These are phyloP conservation scores for Arion vulgaris DNA, from an alignment of 1,140 invertebrate genomes.

Conservation along the genomic window DNA sequence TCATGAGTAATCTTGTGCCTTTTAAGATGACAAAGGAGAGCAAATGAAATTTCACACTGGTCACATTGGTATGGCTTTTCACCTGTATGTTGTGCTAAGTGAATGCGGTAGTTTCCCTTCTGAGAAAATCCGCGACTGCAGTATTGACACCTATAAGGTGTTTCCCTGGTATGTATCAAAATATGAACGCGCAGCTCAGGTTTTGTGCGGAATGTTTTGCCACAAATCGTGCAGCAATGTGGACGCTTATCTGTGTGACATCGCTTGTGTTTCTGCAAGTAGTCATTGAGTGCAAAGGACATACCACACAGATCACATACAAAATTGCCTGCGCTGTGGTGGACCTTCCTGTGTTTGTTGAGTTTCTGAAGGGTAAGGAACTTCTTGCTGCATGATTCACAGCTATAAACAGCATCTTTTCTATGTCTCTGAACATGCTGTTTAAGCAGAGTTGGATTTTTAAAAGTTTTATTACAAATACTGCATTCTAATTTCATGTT, in stretches of 20 bases:
- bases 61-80: constrained; percentile 37
- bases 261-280: constrained; percentile 30
- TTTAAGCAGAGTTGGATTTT: constrained; percentile 32
- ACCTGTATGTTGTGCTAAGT: constrained; percentile 37
- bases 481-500: constrained; percentile 38
- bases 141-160: constrained; percentile 30
- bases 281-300: constrained; percentile 38
- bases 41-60: constrained; percentile 31
- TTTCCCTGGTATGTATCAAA: constrained; percentile 36
- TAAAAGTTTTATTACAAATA: constrained; percentile 28
- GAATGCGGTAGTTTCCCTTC: constrained; percentile 34
- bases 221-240: constrained; percentile 30
- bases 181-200: constrained; percentile 34
- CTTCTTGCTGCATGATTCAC: constrained; percentile 34
- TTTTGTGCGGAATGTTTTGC: constrained; percentile 37
- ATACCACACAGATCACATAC: constrained; percentile 36
- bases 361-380: constrained; percentile 38
- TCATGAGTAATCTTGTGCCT: constrained; percentile 29
- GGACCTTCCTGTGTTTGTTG: constrained; percentile 37
- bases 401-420: constrained; percentile 30
- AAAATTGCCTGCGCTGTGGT: constrained; percentile 31
- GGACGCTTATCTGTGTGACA: constrained; percentile 33
- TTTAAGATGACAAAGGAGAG: constrained; percentile 36
- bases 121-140: constrained; percentile 36
- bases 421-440: constrained; percentile 37